These are phyloP conservation scores for Lepeophtheirus salmonis DNA, from an alignment of 1,140 invertebrate species.

Conservation along the genomic window DNA sequence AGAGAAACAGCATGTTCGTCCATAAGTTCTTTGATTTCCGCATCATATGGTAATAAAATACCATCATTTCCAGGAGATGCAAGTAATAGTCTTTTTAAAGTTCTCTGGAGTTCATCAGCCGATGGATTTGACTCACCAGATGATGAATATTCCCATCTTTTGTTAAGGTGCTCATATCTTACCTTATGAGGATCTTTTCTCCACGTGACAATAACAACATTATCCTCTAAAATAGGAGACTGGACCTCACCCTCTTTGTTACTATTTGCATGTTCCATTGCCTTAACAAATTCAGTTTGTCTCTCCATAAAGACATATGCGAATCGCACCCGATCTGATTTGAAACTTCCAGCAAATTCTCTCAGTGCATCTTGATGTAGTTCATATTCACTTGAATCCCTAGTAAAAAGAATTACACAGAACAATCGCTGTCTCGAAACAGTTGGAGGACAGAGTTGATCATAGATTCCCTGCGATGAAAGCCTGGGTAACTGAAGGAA, in stretches of 20 bases:
- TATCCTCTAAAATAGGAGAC: not conserved
- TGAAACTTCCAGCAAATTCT: constrained; percentile 28
- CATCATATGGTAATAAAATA: not conserved
- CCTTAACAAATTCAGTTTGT: constrained; percentile 57
- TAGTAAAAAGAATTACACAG: constrained; percentile 65
- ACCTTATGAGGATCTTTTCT: constrained; percentile 55
- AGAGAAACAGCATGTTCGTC: constrained; percentile 54
- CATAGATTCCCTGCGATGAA: constrained; percentile 67
- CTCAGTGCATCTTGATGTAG: constrained; percentile 28
- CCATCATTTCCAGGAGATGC: not conserved
- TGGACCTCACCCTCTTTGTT: not conserved
- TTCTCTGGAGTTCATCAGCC: constrained; percentile 26
- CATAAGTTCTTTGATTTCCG: constrained; percentile 37
- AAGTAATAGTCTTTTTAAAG: not conserved
- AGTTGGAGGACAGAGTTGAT: constrained; percentile 54
- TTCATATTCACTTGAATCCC: constrained; percentile 34
- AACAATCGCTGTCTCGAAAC: constrained; percentile 33
- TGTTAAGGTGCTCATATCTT: constrained; percentile 69
- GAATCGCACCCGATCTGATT: constrained; percentile 44
- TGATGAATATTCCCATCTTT: constrained; percentile 36
- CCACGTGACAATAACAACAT: constrained; percentile 61
- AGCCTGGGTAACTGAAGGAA: constrained; percentile 66
- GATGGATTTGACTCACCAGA: constrained; percentile 44
- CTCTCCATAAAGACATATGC: constrained; percentile 61
- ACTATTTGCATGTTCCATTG: constrained; percentile 30